Conservation (phyloP, 2,888 invertebrate genomes). For the Heliconius aoede region DNA sequence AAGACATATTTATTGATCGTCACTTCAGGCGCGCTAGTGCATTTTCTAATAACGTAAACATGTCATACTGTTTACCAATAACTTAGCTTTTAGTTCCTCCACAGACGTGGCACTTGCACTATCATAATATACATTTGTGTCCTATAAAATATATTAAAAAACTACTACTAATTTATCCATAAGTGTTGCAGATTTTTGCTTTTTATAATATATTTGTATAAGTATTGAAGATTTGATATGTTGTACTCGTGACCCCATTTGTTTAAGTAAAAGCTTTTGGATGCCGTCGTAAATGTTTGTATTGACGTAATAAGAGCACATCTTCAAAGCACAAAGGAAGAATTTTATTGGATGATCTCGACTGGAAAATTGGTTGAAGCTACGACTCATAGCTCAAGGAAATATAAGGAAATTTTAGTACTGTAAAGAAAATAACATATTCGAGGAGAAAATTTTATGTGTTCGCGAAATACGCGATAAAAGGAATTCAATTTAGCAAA, state of each 20-base stretch:
- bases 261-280: not conserved
- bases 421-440: not conserved
- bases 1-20: conserved; percentile 34
- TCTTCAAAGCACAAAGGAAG: conserved; percentile 14
- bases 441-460: not conserved
- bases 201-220: too few species aligned
- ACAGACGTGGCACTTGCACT: not conserved
- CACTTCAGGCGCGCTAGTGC: conserved; percentile 30
- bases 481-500: not conserved
- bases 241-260: not conserved
- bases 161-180: not conserved
- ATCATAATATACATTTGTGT: not conserved
- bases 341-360: conserved; percentile 15
- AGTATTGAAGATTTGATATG: not conserved
- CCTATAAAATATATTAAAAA: not conserved
- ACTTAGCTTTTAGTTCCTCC: conserved; percentile 15
- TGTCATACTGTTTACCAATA: conserved; percentile 41
- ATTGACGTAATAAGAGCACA: conserved; percentile 7
- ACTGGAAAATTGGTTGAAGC: conserved; percentile 25
- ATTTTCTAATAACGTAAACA: conserved; percentile 48
- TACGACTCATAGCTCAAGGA: not conserved
- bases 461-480: not conserved
- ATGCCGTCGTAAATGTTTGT: conserved; percentile 10
- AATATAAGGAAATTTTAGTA: conserved; percentile 6
- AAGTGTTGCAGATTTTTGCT: not conserved